Conservation (phyloP, 2,888 invertebrate genomes). For the Toxonevra muliebris region DNA sequence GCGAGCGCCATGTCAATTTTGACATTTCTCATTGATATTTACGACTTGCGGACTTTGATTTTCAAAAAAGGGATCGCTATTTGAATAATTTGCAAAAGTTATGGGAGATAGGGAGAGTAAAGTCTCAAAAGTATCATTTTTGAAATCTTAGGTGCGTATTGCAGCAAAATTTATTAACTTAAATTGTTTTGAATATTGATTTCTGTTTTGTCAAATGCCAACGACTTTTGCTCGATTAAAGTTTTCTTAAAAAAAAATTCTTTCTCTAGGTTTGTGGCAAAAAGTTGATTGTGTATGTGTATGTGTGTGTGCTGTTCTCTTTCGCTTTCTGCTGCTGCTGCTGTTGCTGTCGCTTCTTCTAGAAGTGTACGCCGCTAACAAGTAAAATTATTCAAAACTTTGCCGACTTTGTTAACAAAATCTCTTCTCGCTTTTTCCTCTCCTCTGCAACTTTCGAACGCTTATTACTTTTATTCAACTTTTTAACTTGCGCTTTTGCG, state of each 20-base stretch:
- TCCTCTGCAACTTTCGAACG: slow-evolving; percentile 5
- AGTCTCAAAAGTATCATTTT: background rate
- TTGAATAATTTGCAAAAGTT: no score
- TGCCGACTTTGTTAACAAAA: slow-evolving; percentile 43
- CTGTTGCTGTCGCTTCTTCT: slow-evolving; percentile 6
- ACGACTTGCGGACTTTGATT: no score
- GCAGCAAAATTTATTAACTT: background rate
- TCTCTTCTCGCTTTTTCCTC: background rate
- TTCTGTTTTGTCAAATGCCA: slow-evolving; percentile 35
- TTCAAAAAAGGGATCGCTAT: no score
- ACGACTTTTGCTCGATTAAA: slow-evolving; percentile 41
- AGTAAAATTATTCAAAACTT: slow-evolving; percentile 49
- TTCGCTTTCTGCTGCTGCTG: slow-evolving; percentile 38
- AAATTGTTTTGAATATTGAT: background rate
- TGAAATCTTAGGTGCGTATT: background rate
- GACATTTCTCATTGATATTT: no score
- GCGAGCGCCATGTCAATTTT: background rate
- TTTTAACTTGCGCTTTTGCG: slow-evolving; percentile 27
- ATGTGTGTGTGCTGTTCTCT: slow-evolving; percentile 20
- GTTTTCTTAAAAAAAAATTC: slow-evolving; percentile 28
- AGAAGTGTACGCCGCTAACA: slow-evolving; percentile 24
- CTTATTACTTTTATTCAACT: slow-evolving; percentile 27
- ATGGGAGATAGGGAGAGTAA: no score
- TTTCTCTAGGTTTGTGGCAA: slow-evolving; percentile 32
- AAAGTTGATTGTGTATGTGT: slow-evolving; percentile 28